Conservation (phyloP, 2,888 invertebrate species). For the Aricia artaxerxes region DNA sequence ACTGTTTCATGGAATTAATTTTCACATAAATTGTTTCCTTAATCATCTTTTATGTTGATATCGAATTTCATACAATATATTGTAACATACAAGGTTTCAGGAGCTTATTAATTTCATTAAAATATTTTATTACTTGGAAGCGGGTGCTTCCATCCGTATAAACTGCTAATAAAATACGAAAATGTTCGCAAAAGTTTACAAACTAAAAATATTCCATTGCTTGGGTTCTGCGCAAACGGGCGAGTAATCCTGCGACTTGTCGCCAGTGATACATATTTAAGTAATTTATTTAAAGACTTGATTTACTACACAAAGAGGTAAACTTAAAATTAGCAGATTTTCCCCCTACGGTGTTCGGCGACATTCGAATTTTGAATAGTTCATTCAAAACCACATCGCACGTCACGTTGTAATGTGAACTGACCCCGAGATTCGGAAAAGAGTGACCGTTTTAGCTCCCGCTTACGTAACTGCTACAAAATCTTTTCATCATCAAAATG, state of each 20-base stretch:
- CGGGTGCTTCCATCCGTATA: neutral
- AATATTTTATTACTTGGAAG: neutral
- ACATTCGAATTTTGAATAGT: too few relatives aligned
- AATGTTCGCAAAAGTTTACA: slow-evolving; percentile 22
- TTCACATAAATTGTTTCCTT: neutral
- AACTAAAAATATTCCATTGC: slow-evolving; percentile 22
- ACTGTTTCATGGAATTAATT: neutral
- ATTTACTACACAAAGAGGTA: too few relatives aligned
- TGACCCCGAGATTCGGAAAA: too few relatives aligned
- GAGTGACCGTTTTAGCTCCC: too few relatives aligned
- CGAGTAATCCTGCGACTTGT: neutral
- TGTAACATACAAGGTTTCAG: neutral
- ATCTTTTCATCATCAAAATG: too few relatives aligned
- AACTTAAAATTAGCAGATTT: too few relatives aligned
- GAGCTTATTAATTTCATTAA: neutral
- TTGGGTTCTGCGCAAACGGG: neutral
- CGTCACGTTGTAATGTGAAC: too few relatives aligned
- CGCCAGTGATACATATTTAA: too few relatives aligned
- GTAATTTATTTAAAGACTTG: too few relatives aligned
- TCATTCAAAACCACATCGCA: too few relatives aligned
- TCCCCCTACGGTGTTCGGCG: too few relatives aligned
- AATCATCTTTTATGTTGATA: neutral
- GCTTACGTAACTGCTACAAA: too few relatives aligned
- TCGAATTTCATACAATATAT: neutral
- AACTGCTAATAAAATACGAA: slow-evolving; percentile 16